Evolutionary conservation across 2,113 vertebrate species (phyloP).

Genomic region (Pituophis catenifer): DNA sequence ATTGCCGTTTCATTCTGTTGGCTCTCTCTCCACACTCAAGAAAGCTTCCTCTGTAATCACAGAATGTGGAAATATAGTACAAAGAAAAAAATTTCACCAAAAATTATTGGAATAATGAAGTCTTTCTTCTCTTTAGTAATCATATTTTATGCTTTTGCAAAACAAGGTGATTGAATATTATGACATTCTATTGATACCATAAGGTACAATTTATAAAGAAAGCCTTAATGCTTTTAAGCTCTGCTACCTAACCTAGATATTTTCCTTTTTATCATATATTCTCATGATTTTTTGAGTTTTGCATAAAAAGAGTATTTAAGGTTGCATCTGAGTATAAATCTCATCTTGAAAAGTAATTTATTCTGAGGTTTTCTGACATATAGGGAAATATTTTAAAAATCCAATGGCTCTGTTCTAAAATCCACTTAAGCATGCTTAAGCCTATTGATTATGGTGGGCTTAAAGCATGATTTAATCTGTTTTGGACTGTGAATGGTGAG

Average conservation of each 20-base stretch:
- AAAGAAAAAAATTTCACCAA: constrained; percentile 28
- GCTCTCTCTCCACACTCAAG: not conserved
- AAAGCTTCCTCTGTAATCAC: constrained; percentile 21
- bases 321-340: constrained; percentile 39
- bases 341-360: constrained; percentile 48
- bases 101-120: constrained; percentile 25
- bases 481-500: constrained; percentile 31
- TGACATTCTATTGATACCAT: constrained; percentile 26
- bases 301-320: constrained; percentile 37
- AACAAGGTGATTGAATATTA: not conserved
- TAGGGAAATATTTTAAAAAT: constrained; percentile 53
- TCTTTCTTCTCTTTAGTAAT: constrained; percentile 10
- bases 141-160: constrained; percentile 19
- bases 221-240: not conserved
- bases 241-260: constrained; percentile 42
- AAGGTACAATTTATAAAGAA: constrained; percentile 18
- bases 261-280: constrained; percentile 28
- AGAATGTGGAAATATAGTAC: constrained; percentile 4
- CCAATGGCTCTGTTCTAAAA: constrained; percentile 43
- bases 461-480: not conserved
- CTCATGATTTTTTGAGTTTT: constrained; percentile 24
- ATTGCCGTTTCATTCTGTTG: not conserved
- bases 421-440: not conserved
- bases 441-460: not conserved
- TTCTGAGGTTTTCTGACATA: constrained; percentile 46